Evolutionary conservation across 1,140 invertebrate species (phyloP).

Genomic region (Aphidius ervi): DNA sequence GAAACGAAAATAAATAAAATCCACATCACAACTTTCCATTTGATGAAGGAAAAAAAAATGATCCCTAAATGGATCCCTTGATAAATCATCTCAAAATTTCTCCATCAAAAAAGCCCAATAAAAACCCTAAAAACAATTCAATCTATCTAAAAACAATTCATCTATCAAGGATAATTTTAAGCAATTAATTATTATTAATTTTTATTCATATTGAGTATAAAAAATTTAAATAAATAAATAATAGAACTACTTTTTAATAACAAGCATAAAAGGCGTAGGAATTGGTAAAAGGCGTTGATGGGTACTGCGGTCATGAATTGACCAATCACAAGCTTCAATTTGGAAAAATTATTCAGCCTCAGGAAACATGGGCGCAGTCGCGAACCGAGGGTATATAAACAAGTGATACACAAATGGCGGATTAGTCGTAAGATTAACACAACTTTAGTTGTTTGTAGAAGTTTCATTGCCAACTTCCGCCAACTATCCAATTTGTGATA

Average conservation of each 20-base stretch:
- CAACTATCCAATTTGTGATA: constrained; percentile 6
- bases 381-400: constrained; percentile 19
- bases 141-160: too few species aligned
- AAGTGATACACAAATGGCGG: not conserved
- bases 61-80: too few species aligned
- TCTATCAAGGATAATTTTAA: too few species aligned
- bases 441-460: constrained; percentile 14
- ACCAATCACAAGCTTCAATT: constrained; percentile 2
- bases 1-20: too few species aligned
- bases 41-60: too few species aligned
- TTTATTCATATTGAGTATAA: not conserved
- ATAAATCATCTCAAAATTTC: too few species aligned
- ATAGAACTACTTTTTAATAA: not conserved
- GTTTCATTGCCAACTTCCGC: constrained; percentile 20
- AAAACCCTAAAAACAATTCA: too few species aligned
- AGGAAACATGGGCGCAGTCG: not conserved
- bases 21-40: too few species aligned
- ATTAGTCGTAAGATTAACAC: constrained; percentile 17
- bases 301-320: constrained; percentile 16
- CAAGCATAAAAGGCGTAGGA: not conserved
- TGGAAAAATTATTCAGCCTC: constrained; percentile 9
- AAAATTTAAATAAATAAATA: not conserved
- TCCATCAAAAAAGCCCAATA: not conserved
- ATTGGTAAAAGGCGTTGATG: constrained; percentile 2
- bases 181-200: not conserved